These are phyloP conservation scores for Axis porcinus DNA, from an alignment of 2,113 vertebrate species.

Conservation along the genomic window DNA sequence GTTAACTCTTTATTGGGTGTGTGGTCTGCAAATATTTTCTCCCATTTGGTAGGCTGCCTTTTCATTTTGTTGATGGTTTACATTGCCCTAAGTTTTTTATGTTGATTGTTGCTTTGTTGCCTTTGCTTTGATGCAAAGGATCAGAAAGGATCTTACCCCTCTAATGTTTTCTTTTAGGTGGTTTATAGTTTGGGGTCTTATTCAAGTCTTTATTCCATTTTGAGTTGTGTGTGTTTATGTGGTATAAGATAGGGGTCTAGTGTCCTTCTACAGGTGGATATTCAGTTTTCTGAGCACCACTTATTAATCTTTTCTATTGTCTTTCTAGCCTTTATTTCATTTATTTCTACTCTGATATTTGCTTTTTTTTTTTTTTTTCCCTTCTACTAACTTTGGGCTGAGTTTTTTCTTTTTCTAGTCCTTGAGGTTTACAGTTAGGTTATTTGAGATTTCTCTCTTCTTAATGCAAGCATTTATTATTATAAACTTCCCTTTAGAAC, in stretches of 20 bases:
- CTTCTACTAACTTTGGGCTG: neutral
- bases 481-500: neutral
- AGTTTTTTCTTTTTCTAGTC: neutral
- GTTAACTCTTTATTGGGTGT: neutral
- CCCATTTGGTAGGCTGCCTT: neutral
- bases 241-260: neutral
- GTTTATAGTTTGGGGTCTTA: neutral
- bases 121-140: neutral
- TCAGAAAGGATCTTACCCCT: neutral
- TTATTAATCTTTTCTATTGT: neutral
- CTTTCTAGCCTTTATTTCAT: neutral
- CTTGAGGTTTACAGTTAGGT: neutral
- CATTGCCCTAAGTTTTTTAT: neutral
- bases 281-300: neutral
- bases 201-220: neutral
- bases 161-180: neutral
- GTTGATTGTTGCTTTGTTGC: neutral
- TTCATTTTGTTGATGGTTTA: neutral
- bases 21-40: neutral
- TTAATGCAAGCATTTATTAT: neutral
- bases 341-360: neutral
- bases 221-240: neutral
- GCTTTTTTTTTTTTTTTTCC: neutral
- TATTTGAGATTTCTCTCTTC: neutral
- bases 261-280: neutral